phyloP scores from a whole-genome alignment of 2,888 invertebrate species.

The Herminia tarsipennalis region DNA sequence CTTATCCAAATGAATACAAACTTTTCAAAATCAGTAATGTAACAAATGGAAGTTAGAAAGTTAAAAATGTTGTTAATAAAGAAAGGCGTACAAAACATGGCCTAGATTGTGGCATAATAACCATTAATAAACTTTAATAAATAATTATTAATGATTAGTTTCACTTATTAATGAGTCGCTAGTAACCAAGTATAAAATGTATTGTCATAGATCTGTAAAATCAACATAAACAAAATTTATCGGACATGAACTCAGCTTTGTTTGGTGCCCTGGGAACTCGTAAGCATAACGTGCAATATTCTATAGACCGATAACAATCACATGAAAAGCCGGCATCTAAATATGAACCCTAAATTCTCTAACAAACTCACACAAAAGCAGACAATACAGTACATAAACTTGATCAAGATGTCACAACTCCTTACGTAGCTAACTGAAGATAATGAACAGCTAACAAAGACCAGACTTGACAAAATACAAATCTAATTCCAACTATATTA shows the following conservation, averaged over 20 bases:
- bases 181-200: too few relatives aligned
- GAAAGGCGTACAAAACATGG: too few relatives aligned
- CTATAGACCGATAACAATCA: conserved; percentile 6
- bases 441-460: conserved; percentile 36
- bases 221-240: not conserved
- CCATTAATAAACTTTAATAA: too few relatives aligned
- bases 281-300: not conserved
- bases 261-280: not conserved
- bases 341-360: conserved; percentile 16
- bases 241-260: not conserved
- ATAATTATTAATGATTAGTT: too few relatives aligned
- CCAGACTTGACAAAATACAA: conserved; percentile 38
- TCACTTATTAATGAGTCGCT: too few relatives aligned
- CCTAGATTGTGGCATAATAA: too few relatives aligned
- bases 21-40: not conserved
- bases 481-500: conserved; percentile 46
- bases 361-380: conserved; percentile 15
- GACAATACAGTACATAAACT: conserved; percentile 24
- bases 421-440: conserved; percentile 24
- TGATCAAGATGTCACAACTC: conserved; percentile 28
- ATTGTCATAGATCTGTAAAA: not conserved
- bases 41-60: not conserved
- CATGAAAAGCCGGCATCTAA: conserved; percentile 11
- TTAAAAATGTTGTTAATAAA: too few relatives aligned
- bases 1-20: conserved; percentile 22